A percentile compares a stretch with the other conserved stretches of the same genome.
Conservation (phyloP, 1,140 invertebrate genomes). For the Apis dorsata region DNA sequence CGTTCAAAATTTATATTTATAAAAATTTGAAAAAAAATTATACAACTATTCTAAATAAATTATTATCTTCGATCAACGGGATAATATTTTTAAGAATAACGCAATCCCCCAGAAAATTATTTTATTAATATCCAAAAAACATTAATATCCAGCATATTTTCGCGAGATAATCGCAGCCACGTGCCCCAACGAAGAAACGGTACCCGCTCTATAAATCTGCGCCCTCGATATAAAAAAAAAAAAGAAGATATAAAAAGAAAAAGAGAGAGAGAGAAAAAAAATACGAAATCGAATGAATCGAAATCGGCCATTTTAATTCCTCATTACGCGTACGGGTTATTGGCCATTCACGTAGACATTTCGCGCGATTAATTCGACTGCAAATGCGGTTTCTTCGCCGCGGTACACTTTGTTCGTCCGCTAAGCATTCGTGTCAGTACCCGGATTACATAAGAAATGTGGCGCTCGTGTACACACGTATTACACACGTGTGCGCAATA, state of each 20-base stretch:
- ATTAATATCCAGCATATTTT: neutral
- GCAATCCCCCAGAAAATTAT: no score
- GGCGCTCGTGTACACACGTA: neutral
- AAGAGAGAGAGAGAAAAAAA: neutral
- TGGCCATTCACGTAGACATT: slow-evolving; percentile 43
- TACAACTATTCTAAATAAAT: no score
- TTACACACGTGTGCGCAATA: slow-evolving; percentile 52
- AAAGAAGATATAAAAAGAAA: neutral
- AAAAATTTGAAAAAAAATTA: neutral
- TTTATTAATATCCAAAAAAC: neutral
- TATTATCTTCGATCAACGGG: no score
- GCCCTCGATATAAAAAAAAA: neutral
- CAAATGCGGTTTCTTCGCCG: slow-evolving; percentile 21
- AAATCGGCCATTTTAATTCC: slow-evolving; percentile 28
- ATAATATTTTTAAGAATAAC: neutral
- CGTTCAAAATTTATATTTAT: no score
- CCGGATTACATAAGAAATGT: slow-evolving; percentile 51
- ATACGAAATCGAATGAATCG: neutral
- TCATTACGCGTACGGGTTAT: slow-evolving; percentile 43
- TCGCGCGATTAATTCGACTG: slow-evolving; percentile 44
- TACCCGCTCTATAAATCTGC: slow-evolving; percentile 16
- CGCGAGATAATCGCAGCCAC: neutral
- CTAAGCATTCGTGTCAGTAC: slow-evolving; percentile 36
- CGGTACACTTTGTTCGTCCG: slow-evolving; percentile 23
- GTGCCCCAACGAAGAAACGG: neutral